A percentile compares a stretch with the other conserved stretches of the same genome.
Conservation (phyloP, 2,113 vertebrate species). For the Nesogale talazaci region DNA sequence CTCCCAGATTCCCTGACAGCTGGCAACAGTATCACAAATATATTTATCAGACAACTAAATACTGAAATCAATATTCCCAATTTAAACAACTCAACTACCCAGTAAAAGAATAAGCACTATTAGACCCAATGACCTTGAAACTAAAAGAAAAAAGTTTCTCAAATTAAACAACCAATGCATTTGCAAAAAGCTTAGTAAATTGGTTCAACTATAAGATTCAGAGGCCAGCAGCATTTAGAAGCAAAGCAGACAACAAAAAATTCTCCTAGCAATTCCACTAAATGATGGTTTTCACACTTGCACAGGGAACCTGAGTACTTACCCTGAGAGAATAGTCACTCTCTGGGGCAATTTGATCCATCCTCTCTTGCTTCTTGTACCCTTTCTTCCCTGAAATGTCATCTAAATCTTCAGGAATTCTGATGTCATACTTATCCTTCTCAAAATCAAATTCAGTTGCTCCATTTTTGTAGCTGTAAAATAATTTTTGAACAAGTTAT, state of each 20-base stretch:
- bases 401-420: conserved; percentile 92
- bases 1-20: too few relatives aligned
- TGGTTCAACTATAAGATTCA: background rate
- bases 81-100: background rate
- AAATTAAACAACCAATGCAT: background rate
- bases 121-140: background rate
- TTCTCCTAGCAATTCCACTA: background rate
- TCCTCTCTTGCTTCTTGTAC: conserved; percentile 86
- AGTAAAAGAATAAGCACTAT: background rate
- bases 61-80: background rate
- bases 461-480: conserved; percentile 88
- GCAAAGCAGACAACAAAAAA: background rate
- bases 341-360: conserved; percentile 89
- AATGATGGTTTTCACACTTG: background rate
- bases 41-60: conserved; percentile 9
- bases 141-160: background rate
- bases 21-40: too few relatives aligned
- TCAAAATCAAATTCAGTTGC: conserved; percentile 94
- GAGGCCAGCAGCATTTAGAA: background rate
- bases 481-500: conserved; percentile 50
- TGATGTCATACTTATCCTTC: conserved; percentile 93
- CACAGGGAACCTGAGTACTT: conserved; percentile 47
- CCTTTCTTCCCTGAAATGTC: conserved; percentile 84
- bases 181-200: background rate
- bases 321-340: conserved; percentile 91